Base-by-base conservation (phyloP, 2,888 invertebrate genomes). In the Netelia fuscicornis region DNA sequence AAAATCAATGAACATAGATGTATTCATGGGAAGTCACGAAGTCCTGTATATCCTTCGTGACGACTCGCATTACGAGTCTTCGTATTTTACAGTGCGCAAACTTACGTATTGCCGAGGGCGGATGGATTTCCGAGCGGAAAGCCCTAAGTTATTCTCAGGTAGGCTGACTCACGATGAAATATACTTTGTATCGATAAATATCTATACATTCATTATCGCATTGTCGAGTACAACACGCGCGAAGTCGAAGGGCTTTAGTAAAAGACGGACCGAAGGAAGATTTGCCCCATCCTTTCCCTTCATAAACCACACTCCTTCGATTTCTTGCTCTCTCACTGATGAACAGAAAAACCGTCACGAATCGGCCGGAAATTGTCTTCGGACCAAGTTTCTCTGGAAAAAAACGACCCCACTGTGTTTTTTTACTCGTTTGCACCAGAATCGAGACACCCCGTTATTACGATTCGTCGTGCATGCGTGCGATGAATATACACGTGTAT, bases 301-400 rank as follows among this genome's bases (percentile, higher is more conserved):
- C 52, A 44, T 58, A 9, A 64, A 54, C 54, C 75, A 37, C 65
- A 9, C 11, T 23, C 44, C 67, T 58, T 23, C 77, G 58, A 58
- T 77, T 58, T 68, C 58, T 42, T 68, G 72, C 62, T 68, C 10
- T 60, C 78, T 65, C 17, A 56, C 71, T 70, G 81, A 60, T 13
- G 75, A 48, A 60, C 71, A 83, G 89, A 92, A 92, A 92, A 93
- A 91, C 89, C 89, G 90, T 87, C 87, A 81, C 91, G 91, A 93
- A 93, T 93, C 90, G 85, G 87, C 92, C 92, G 92, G 93, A 93
- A 93, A 93, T 93, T 92, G 91, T 93, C 91, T 90, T 86, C 87
- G 88, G 87, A 82, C 85, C 81, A 86, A 86, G 77, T 86, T 86
- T 74, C 86, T 79, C 81, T 78, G 37, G 6, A 6, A 37, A 37